These are phyloP conservation scores for Drosophila cyrtoloma DNA, from an alignment of 2,888 invertebrate genomes.

Conservation along the genomic window DNA sequence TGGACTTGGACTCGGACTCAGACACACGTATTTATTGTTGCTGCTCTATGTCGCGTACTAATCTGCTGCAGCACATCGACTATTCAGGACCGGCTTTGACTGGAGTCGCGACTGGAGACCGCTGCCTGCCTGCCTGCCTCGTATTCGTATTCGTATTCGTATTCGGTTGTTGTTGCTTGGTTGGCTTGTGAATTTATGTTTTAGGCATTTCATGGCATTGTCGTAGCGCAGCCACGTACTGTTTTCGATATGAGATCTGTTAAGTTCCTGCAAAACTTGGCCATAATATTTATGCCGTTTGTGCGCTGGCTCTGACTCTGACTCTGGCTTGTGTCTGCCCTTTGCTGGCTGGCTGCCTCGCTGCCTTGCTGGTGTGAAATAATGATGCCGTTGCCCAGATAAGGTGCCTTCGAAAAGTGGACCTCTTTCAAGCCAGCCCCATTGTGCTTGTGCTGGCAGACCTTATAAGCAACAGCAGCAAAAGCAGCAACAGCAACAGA, in stretches of 20 bases:
- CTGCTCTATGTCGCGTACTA: constrained; percentile 45
- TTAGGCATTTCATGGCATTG: constrained; percentile 64
- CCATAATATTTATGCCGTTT: constrained; percentile 77
- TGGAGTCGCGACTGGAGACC: constrained; percentile 20
- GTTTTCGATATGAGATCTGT: constrained; percentile 76
- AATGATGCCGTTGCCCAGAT: constrained; percentile 84
- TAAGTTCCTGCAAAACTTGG: constrained; percentile 55
- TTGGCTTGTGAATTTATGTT: constrained; percentile 59
- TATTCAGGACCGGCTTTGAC: constrained; percentile 22
- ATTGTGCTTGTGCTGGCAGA: constrained; percentile 56
- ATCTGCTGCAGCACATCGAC: constrained; percentile 54
- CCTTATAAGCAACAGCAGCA: constrained; percentile 43
- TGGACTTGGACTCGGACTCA: neutral
- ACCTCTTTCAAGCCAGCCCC: constrained; percentile 67
- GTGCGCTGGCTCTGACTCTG: constrained; percentile 36
- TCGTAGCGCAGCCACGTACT: constrained; percentile 54
- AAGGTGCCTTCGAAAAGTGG: constrained; percentile 74
- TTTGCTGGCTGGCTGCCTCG: constrained; percentile 23
- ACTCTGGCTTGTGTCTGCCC: constrained; percentile 44
- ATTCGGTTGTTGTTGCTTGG: constrained; percentile 4
- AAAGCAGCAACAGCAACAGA: constrained; percentile 12
- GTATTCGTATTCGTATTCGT: neutral
- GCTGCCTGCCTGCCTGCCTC: constrained; percentile 5
- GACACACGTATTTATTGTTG: constrained; percentile 10
- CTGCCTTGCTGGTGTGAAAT: constrained; percentile 79